Conservation (phyloP, 1,140 invertebrate genomes). For the Diabrotica virgifera region DNA sequence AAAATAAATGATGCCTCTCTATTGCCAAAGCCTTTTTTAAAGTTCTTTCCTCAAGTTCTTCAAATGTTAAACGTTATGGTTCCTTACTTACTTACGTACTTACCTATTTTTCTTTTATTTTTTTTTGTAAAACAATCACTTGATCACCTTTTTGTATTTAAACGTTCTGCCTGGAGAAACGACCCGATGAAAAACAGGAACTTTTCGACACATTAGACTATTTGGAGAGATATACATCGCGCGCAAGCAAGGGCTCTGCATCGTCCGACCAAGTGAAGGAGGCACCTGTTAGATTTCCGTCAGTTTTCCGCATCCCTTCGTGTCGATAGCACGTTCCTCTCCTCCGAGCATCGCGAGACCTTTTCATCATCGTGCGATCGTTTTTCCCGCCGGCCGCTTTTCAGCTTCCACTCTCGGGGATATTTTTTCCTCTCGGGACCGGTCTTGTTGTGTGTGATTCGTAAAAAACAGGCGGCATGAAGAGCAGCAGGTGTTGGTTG, state of each 20-base stretch:
- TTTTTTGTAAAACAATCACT: too few relatives aligned
- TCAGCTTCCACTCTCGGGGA: background rate
- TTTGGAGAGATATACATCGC: background rate
- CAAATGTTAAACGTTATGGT: too few relatives aligned
- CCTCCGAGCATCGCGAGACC: background rate
- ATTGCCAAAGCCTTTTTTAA: too few relatives aligned
- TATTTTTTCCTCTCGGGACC: background rate
- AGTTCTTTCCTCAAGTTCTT: too few relatives aligned
- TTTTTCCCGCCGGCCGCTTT: background rate
- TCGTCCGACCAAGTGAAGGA: slow-evolving; percentile 3
- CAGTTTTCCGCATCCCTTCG: slow-evolving; percentile 25
- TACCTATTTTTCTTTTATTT: too few relatives aligned
- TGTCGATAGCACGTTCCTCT: slow-evolving; percentile 10
- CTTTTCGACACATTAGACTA: too few relatives aligned
- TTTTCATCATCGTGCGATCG: background rate
- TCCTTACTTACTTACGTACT: too few relatives aligned
- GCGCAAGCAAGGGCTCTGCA: slow-evolving; percentile 7
- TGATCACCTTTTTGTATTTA: too few relatives aligned
- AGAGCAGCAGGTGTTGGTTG: slow-evolving; percentile 5
- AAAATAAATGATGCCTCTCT: too few relatives aligned
- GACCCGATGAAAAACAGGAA: too few relatives aligned
- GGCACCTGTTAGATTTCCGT: slow-evolving; percentile 28
- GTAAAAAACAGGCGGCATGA: background rate
- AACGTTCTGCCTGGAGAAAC: too few relatives aligned
- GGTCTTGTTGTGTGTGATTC: background rate